Conservation (phyloP, 2,888 invertebrate genomes). For the Sinhomidia bicolor region DNA sequence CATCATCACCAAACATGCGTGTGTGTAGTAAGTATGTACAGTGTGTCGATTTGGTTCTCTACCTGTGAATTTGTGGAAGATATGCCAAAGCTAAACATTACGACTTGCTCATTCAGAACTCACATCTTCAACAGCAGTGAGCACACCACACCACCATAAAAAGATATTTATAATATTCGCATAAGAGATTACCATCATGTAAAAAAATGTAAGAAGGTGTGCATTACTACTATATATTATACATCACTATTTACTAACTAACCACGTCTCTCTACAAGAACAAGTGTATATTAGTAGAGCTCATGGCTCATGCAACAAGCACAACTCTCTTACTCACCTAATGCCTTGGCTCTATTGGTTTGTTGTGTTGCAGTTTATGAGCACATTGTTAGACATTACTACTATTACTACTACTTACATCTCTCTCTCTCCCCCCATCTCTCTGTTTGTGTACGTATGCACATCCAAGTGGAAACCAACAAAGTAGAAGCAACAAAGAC, state of each 20-base stretch:
- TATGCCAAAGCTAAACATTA: slow-evolving; percentile 45
- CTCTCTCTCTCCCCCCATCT: background rate
- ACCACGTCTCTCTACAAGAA: slow-evolving; percentile 17
- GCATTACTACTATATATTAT: background rate
- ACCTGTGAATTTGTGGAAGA: slow-evolving; percentile 43
- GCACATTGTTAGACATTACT: slow-evolving; percentile 34
- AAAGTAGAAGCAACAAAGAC: slow-evolving; percentile 67
- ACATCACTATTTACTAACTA: background rate
- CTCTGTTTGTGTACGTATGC: background rate
- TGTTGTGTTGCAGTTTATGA: background rate
- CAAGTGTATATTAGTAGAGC: slow-evolving; percentile 16
- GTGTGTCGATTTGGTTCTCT: slow-evolving; percentile 23
- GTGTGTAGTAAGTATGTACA: background rate
- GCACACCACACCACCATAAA: slow-evolving; percentile 4
- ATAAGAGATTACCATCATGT: slow-evolving; percentile 24
- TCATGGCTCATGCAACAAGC: background rate
- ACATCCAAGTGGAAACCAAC: slow-evolving; percentile 38
- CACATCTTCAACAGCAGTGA: slow-evolving; percentile 57
- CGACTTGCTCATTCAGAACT: slow-evolving; percentile 52
- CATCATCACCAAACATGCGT: background rate
- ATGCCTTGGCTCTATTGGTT: background rate
- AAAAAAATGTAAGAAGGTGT: slow-evolving; percentile 34
- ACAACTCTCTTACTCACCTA: background rate
- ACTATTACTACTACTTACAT: no score
- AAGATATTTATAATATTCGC: slow-evolving; percentile 8